Percentiles rank a stretch among this genome's conserved stretches.
These are phyloP conservation scores for Anhinga rufa DNA, from an alignment of 2,113 vertebrate species.

Conservation along the genomic window DNA sequence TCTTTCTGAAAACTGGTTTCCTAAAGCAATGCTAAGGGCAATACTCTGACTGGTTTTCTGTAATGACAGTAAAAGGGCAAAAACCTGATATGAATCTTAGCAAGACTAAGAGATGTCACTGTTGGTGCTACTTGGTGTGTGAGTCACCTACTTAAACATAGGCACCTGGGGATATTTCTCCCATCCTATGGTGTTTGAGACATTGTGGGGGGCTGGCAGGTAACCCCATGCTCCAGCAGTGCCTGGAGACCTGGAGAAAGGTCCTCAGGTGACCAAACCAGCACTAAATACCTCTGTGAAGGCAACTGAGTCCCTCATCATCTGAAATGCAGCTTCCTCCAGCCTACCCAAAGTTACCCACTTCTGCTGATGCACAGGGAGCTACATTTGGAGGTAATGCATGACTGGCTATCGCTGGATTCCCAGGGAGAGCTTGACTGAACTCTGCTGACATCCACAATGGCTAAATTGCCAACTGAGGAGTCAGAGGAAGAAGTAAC, in stretches of 20 bases:
- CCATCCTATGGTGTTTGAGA: not conserved
- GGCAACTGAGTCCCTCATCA: not conserved
- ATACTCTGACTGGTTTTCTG: not conserved
- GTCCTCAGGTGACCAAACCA: not conserved
- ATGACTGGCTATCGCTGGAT: rapidly evolving
- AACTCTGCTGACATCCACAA: not conserved
- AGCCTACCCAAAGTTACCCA: rapidly evolving
- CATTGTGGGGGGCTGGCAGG: too few species aligned
- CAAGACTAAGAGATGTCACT: not conserved
- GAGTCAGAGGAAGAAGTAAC: not conserved
- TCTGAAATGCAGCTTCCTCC: not conserved
- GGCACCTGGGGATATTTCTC: not conserved
- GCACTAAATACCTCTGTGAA: not conserved
- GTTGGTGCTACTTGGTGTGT: not conserved
- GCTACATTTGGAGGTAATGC: not conserved
- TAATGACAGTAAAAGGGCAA: not conserved
- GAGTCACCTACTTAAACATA: not conserved
- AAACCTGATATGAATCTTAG: not conserved
- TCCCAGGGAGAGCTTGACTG: not conserved
- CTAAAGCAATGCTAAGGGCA: not conserved
- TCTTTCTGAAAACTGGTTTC: not conserved
- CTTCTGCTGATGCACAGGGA: not conserved
- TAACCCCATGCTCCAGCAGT: rapidly evolving
- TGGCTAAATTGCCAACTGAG: too few species aligned
- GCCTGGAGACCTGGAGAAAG: not conserved